phyloP scores from a whole-genome alignment of 2,797 vertebrate species.

The Epinephelus coioides region DNA sequence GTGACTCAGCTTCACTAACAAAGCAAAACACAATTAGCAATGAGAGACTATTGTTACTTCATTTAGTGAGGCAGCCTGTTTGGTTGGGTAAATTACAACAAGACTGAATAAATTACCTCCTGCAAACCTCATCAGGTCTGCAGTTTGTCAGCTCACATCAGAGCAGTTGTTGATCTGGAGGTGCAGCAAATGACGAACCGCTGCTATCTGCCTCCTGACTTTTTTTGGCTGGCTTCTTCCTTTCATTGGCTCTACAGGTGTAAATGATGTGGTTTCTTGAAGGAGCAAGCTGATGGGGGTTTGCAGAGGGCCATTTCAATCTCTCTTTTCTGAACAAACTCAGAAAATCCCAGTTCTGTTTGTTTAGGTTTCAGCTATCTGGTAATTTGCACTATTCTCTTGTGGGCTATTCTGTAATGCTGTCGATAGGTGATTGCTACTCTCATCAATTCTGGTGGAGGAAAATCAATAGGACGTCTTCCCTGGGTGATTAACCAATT shows the following conservation, averaged over 20 bases:
- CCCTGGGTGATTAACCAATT: neutral
- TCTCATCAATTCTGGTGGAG: slow-evolving; percentile 6
- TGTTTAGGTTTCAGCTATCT: neutral
- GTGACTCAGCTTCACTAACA: slow-evolving; percentile 13
- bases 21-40: slow-evolving; percentile 9
- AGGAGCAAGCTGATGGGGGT: neutral
- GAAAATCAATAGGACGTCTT: neutral
- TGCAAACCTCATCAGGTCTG: neutral
- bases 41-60: slow-evolving; percentile 4
- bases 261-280: neutral
- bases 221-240: neutral
- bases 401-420: neutral
- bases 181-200: neutral
- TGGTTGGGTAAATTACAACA: slow-evolving; percentile 1
- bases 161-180: neutral
- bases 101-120: slow-evolving; percentile 7
- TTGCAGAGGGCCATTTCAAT: slow-evolving; percentile 2
- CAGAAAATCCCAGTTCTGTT: neutral
- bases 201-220: neutral
- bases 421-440: too few relatives aligned
- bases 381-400: fast-evolving
- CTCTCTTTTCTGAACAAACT: neutral
- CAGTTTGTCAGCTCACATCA: neutral
- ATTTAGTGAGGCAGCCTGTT: neutral
- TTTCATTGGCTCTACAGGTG: slow-evolving; percentile 3